A percentile compares a stretch with the other conserved stretches of the same genome.
phyloP scores from a whole-genome alignment of 2,888 invertebrate genomes.

The Cephus pygmeus region DNA sequence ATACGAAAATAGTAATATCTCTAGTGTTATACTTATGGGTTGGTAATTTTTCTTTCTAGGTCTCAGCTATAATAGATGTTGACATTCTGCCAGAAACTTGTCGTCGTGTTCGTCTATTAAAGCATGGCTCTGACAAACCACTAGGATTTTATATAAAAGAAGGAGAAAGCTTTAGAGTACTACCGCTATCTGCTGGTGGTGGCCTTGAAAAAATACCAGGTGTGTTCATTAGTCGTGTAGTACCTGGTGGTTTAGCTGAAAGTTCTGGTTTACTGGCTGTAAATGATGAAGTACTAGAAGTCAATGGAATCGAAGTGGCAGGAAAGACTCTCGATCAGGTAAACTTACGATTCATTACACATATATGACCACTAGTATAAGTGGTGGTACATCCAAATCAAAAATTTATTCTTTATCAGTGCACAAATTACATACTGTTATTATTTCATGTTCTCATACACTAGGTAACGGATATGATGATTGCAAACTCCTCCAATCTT shows the following conservation, averaged over 20 bases:
- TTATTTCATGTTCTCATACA: constrained; percentile 15
- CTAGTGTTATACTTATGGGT: constrained; percentile 2
- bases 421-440: background rate
- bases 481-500: constrained; percentile 95
- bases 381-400: background rate
- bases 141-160: constrained; percentile 93
- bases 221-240: constrained; percentile 94
- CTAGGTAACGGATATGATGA: constrained; percentile 98
- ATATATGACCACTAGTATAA: background rate
- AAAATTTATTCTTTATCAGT: background rate
- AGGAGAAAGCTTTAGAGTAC: constrained; percentile 83
- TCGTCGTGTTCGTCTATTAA: constrained; percentile 87
- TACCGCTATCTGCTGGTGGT: constrained; percentile 71
- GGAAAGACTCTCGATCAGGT: constrained; percentile 95
- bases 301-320: constrained; percentile 96
- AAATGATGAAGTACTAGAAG: constrained; percentile 96
- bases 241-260: constrained; percentile 94
- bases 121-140: constrained; percentile 95
- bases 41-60: constrained; percentile 66
- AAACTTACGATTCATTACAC: background rate
- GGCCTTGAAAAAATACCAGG: constrained; percentile 89
- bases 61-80: constrained; percentile 97
- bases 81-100: constrained; percentile 97
- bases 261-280: constrained; percentile 94
- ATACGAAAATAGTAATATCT: background rate